Evolutionary conservation across 2,888 invertebrate genomes (phyloP).

Genomic region (Meganola albula): DNA sequence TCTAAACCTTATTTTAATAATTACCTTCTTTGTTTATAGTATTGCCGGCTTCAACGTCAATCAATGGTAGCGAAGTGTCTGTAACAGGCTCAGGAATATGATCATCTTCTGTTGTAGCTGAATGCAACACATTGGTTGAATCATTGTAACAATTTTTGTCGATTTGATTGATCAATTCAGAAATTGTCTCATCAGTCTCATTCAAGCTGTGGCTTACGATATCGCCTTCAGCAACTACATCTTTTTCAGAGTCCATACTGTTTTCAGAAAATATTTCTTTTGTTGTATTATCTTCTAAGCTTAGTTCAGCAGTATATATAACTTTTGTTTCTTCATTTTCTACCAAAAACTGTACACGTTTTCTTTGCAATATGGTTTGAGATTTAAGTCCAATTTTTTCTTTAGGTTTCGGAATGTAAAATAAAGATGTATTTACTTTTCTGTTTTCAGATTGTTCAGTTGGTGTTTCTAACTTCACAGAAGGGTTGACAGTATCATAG

Average conservation of each 20-base stretch:
- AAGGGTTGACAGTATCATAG: slow-evolving; percentile 45
- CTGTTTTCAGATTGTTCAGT: slow-evolving; percentile 53
- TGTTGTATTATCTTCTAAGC: slow-evolving; percentile 52
- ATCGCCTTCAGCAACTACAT: slow-evolving; percentile 55
- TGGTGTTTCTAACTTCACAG: slow-evolving; percentile 43
- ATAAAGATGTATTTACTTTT: slow-evolving; percentile 69
- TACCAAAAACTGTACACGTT: slow-evolving; percentile 84
- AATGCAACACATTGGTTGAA: no score
- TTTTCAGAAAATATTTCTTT: slow-evolving; percentile 34
- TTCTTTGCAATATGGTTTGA: slow-evolving; percentile 71
- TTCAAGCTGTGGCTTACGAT: slow-evolving; percentile 58
- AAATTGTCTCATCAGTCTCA: slow-evolving; percentile 32
- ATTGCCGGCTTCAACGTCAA: slow-evolving; percentile 11
- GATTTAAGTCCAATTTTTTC: slow-evolving; percentile 48
- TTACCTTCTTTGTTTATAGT: slow-evolving; percentile 36
- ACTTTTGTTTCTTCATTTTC: slow-evolving; percentile 78
- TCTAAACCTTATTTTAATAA: slow-evolving; percentile 5
- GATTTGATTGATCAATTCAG: slow-evolving; percentile 37
- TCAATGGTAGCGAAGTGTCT: slow-evolving; percentile 19
- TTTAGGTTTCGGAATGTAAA: slow-evolving; percentile 80
- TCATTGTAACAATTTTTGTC: no score
- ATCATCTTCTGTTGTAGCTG: slow-evolving; percentile 31
- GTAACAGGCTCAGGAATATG: slow-evolving; percentile 9
- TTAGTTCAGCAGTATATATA: slow-evolving; percentile 69
- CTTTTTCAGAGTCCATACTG: slow-evolving; percentile 44